Evolutionary conservation across 2,113 vertebrate genomes (phyloP), one percentile per base, ranked within the genome.

Genomic region (Alexandromys fortis): DNA sequence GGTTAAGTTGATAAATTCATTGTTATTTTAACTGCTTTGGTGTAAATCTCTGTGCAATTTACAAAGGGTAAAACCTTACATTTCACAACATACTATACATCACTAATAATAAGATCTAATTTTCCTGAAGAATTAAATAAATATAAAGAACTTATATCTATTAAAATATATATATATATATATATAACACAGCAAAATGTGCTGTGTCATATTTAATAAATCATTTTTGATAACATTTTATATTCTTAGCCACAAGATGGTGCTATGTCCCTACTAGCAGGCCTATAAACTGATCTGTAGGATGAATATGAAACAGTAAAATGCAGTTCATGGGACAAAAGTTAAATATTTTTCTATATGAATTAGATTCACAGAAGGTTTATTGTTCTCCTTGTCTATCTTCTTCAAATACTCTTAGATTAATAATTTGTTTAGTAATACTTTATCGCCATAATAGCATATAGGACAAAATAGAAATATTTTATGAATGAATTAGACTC

Each of bases 171-270:
- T 21, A 58, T 58, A 58, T 58, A 21, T 21, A 58, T 2, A 5
- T 52, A 87, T 75, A 85, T 55, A 91, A 47, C 42, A 0, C 13
- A 93, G 35, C 16, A 81, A 83, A 92, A 65, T 42, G 0, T 85
- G 2, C 22, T 79, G 47, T 61, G 16, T 10, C 28, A 30, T 75
- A 89, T 85, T 82, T 26, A 24, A 24, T 0, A 12, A 65, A 78
- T 19, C 7, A 6, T 72, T 75, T 95, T 55, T 28, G 26, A 42
- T 35, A 83, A 87, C 52, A 78, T 38, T 94, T 1, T 5, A 30
- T 85, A 67, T 8, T 21, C 16, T 35, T 82, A 0, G 9, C 98
- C 98, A 24, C 98, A 97, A 98, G 98, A 78, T 98, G 98, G 98
- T 96, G 98, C 97, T 97, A 63, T 93, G 91, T 93, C 95, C 81